A percentile compares a stretch with the other conserved stretches of the same genome.
phyloP scores from a whole-genome alignment of 1,140 invertebrate species.

The Neelides sp. region DNA sequence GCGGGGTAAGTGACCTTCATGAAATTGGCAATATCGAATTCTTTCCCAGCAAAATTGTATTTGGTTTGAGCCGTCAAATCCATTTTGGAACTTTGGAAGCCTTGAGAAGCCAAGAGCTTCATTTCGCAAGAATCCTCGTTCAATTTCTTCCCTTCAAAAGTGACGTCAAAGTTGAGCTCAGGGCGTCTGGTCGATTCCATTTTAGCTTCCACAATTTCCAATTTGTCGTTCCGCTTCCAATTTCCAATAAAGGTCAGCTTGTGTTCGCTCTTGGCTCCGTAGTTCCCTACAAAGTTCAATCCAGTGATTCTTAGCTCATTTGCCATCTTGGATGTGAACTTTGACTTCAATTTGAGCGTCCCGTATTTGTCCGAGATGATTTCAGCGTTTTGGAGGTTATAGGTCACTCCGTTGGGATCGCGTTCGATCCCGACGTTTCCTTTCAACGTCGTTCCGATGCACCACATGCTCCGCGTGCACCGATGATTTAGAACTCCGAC shows the following conservation, averaged over 20 bases:
- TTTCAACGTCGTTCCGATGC: conserved; percentile 10
- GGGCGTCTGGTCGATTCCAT: conserved; percentile 34
- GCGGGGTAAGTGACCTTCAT: conserved; percentile 16
- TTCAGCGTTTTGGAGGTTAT: background rate
- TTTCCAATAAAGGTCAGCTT: conserved; percentile 38
- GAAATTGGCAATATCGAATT: conserved; percentile 18
- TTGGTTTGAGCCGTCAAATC: conserved; percentile 7
- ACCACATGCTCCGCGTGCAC: conserved; percentile 4
- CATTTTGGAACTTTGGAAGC: conserved; percentile 11
- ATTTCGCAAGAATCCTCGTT: conserved; percentile 14
- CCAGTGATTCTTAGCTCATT: conserved; percentile 31
- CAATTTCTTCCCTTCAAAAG: conserved; percentile 39
- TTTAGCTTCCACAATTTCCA: conserved; percentile 15
- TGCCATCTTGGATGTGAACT: background rate
- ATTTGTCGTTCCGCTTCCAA: conserved; percentile 35
- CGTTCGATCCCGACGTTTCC: background rate
- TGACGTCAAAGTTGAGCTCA: conserved; percentile 44
- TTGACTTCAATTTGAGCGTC: background rate
- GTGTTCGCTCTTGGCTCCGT: conserved; percentile 42
- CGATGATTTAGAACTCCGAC: conserved; percentile 14
- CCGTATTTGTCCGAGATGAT: background rate
- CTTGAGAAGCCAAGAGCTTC: conserved; percentile 7
- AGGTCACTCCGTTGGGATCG: background rate
- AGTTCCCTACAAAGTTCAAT: conserved; percentile 11
- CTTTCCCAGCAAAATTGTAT: conserved; percentile 5